Evolutionary conservation across 2,797 vertebrate species (phyloP).

Genomic region (Spheniscus humboldti): DNA sequence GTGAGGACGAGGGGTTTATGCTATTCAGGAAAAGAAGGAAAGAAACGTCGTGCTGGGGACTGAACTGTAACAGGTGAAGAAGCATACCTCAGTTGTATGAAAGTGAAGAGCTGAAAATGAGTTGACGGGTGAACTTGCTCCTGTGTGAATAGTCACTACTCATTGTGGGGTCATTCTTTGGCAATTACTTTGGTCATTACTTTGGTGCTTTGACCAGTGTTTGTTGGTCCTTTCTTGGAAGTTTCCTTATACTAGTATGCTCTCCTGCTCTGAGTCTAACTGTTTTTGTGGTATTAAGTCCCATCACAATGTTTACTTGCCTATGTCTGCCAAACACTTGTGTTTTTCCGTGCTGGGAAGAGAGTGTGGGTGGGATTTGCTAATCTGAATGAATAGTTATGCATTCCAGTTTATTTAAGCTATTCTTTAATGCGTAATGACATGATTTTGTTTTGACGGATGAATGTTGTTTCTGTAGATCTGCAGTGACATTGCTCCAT

Average conservation of each 20-base stretch:
- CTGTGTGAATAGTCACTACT: neutral
- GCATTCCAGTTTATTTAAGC: neutral
- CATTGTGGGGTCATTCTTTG: neutral
- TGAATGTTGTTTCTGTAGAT: constrained; percentile 30
- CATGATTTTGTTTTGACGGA: constrained; percentile 47
- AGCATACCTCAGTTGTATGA: neutral
- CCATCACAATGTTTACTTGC: neutral
- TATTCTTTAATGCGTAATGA: constrained; percentile 2
- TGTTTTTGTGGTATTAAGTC: neutral
- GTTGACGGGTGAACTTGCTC: neutral
- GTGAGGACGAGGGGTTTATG: neutral
- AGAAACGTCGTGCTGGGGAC: neutral
- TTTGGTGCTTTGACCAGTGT: neutral
- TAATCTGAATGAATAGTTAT: neutral
- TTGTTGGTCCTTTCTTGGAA: neutral
- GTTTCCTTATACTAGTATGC: rapidly evolving
- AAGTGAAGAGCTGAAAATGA: neutral
- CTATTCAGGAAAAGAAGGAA: neutral
- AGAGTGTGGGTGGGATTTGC: neutral
- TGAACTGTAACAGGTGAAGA: neutral
- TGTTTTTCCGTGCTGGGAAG: neutral
- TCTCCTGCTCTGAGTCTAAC: neutral
- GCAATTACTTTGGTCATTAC: neutral
- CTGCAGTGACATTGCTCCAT: constrained; percentile 23
- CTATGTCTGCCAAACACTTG: neutral